These are phyloP conservation scores for Polia nebulosa DNA, from an alignment of 2,888 invertebrate genomes.

Conservation along the genomic window DNA sequence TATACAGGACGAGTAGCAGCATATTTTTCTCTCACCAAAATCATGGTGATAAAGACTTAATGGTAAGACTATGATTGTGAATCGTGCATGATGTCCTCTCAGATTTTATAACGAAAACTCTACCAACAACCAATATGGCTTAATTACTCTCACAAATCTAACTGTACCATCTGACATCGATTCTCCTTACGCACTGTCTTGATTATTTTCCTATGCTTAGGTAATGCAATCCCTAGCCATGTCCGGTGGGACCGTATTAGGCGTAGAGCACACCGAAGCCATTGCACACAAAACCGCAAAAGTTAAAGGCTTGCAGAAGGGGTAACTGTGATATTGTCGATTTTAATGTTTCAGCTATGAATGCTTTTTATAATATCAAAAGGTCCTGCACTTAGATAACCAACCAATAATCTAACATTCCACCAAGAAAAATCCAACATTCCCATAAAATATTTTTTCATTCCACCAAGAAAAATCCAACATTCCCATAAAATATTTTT, in stretches of 20 bases:
- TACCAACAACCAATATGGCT: neutral
- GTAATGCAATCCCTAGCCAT: constrained; percentile 36
- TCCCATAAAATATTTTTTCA: too few relatives aligned
- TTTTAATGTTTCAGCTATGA: neutral
- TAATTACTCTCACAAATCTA: constrained; percentile 2
- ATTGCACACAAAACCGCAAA: constrained; percentile 31
- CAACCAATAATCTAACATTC: too few relatives aligned
- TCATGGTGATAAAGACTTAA: neutral
- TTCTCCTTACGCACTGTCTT: neutral
- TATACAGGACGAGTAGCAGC: too few relatives aligned
- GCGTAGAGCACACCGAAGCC: constrained; percentile 19
- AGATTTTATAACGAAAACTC: neutral
- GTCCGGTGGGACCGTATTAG: constrained; percentile 33
- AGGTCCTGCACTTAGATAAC: too few relatives aligned
- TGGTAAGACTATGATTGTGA: neutral
- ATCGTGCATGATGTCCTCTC: too few relatives aligned
- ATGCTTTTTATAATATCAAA: too few relatives aligned
- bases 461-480: too few relatives aligned
- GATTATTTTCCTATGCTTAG: constrained; percentile 13
- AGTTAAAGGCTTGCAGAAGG: constrained; percentile 24
- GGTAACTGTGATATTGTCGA: neutral
- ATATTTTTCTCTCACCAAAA: too few relatives aligned
- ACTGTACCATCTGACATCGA: neutral
- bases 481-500: too few relatives aligned
- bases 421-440: too few relatives aligned